phyloP scores from a whole-genome alignment of 2,113 vertebrate genomes.

The Gambusia affinis region DNA sequence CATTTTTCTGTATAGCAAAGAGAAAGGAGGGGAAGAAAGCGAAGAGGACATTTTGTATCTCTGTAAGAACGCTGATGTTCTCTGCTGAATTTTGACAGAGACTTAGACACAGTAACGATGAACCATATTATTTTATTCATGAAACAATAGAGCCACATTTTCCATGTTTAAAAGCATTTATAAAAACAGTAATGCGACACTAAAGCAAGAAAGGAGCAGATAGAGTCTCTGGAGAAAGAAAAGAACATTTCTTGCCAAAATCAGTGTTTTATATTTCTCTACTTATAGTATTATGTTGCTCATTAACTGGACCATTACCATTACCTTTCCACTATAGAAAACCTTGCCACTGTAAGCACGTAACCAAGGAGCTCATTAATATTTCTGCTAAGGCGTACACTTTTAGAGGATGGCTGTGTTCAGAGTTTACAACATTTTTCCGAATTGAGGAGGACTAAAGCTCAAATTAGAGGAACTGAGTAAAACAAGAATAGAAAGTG shows the following conservation, averaged over 20 bases:
- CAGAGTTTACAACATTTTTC: conserved; percentile 47
- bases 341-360: conserved; percentile 55
- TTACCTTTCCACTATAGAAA: conserved; percentile 63
- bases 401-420: conserved; percentile 40
- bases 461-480: conserved; percentile 16
- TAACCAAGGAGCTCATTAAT: conserved; percentile 69
- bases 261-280: conserved; percentile 49
- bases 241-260: conserved; percentile 48
- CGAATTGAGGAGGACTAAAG: conserved; percentile 21
- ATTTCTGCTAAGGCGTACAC: conserved; percentile 70
- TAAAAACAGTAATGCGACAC: conserved; percentile 16
- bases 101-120: conserved; percentile 35
- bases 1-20: conserved; percentile 49
- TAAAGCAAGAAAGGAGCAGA: conserved; percentile 46
- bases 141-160: conserved; percentile 22
- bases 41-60: conserved; percentile 25
- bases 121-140: conserved; percentile 40
- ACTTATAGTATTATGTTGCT: conserved; percentile 63
- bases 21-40: conserved; percentile 19
- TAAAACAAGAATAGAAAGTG: conserved; percentile 23
- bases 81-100: conserved; percentile 16
- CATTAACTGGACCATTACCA: conserved; percentile 65
- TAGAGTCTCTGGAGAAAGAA: conserved; percentile 35
- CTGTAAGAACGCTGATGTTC: conserved; percentile 23
- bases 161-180: conserved; percentile 42